A percentile compares a stretch with the other conserved stretches of the same genome.
phyloP scores from a whole-genome alignment of 2,888 invertebrate species.

The Spodoptera littoralis region DNA sequence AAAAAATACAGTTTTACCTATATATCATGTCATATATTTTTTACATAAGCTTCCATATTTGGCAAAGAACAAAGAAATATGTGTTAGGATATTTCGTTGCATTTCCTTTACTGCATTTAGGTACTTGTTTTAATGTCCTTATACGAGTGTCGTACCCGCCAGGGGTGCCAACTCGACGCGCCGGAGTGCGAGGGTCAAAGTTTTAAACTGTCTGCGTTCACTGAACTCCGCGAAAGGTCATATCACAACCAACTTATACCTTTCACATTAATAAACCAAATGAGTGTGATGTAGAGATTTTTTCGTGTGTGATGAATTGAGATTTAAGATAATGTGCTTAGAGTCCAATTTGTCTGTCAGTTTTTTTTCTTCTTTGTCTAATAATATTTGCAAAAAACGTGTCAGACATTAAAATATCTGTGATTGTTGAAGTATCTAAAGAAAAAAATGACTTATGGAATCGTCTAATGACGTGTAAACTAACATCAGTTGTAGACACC shows the following conservation, averaged over 20 bases:
- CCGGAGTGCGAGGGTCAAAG: constrained; percentile 59
- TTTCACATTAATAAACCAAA: constrained; percentile 60
- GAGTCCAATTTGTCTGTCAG: background rate
- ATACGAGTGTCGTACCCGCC: constrained; percentile 22
- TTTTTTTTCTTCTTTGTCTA: constrained; percentile 3
- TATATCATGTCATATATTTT: constrained; percentile 13
- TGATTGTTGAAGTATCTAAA: background rate
- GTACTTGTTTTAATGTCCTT: constrained; percentile 36
- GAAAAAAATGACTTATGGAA: background rate
- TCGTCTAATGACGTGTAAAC: too few species aligned
- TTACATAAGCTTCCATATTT: constrained; percentile 7
- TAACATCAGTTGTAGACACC: background rate
- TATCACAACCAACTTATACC: constrained; percentile 54
- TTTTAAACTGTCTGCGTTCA: constrained; percentile 65
- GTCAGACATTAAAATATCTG: too few species aligned
- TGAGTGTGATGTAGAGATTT: constrained; percentile 14
- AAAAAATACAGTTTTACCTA: too few species aligned
- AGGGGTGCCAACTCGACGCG: constrained; percentile 56
- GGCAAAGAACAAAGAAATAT: constrained; percentile 36
- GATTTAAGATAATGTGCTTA: background rate
- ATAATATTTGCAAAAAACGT: too few species aligned
- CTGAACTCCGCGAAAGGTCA: constrained; percentile 67
- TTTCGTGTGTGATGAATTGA: constrained; percentile 16
- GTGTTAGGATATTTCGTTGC: constrained; percentile 19
- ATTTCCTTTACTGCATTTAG: constrained; percentile 29